A percentile compares a stretch with the other conserved stretches of the same genome.
phyloP scores from a whole-genome alignment of 2,113 vertebrate species.

The Aviceda subcristata region DNA sequence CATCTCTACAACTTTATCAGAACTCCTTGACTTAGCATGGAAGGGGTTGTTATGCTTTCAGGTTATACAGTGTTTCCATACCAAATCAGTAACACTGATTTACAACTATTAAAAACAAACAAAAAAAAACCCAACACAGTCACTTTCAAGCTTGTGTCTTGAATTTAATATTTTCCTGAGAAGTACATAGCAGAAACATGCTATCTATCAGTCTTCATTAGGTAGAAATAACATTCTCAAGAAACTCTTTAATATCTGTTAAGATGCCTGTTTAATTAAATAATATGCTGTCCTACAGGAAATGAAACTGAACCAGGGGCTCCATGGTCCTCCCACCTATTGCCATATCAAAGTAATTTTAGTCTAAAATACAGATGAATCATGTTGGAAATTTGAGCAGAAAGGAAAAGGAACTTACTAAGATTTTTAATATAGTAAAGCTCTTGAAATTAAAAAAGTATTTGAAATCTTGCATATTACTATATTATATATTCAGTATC shows the following conservation, averaged over 20 bases:
- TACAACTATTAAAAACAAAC: background rate
- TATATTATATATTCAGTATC: background rate
- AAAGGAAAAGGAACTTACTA: background rate
- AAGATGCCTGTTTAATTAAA: background rate
- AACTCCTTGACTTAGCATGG: background rate
- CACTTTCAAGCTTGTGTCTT: background rate
- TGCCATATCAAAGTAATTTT: background rate
- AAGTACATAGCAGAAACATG: background rate
- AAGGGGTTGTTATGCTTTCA: background rate
- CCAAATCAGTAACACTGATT: background rate
- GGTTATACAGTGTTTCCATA: background rate
- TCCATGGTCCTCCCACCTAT: background rate
- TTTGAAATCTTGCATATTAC: background rate
- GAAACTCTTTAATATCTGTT: background rate
- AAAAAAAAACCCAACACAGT: background rate
- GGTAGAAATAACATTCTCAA: background rate
- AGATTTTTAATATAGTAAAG: background rate
- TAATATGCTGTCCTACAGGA: background rate
- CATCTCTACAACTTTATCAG: background rate
- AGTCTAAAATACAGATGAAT: background rate
- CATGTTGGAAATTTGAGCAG: background rate
- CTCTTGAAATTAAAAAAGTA: background rate
- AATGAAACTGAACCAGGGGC: constrained; percentile 13
- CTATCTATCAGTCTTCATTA: background rate
- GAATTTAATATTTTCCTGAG: background rate